Evolutionary conservation across 2,113 vertebrate species (phyloP).

Genomic region (Glareola pratincola): DNA sequence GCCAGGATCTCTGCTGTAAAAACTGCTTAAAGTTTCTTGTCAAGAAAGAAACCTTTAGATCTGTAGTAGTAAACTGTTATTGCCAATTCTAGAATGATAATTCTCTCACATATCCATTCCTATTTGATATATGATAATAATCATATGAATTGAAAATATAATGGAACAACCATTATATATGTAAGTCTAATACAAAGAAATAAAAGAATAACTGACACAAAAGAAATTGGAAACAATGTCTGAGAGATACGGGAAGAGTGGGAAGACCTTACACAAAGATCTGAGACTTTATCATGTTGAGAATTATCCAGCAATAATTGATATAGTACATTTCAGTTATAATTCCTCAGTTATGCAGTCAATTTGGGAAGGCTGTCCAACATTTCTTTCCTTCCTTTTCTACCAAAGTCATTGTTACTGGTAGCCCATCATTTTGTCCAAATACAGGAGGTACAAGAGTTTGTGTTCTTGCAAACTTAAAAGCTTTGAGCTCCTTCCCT

Average conservation of each 20-base stretch:
- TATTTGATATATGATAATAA: not conserved
- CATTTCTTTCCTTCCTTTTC: not conserved
- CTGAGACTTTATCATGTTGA: not conserved
- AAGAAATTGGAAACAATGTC: not conserved
- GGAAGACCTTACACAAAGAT: not conserved
- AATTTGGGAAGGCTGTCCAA: accelerated
- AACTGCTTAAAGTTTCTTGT: not conserved
- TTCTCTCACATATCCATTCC: not conserved
- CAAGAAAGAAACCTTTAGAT: not conserved
- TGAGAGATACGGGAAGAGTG: not conserved
- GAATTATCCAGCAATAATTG: not conserved
- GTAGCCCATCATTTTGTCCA: not conserved
- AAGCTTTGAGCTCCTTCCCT: not conserved
- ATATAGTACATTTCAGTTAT: not conserved
- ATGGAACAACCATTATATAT: not conserved
- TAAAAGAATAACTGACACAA: not conserved
- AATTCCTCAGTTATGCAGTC: not conserved
- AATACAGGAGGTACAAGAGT: not conserved
- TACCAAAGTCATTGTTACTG: not conserved
- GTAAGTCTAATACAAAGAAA: not conserved
- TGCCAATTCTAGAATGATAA: not conserved
- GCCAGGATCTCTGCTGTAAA: not conserved
- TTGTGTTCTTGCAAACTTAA: not conserved
- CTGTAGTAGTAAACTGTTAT: not conserved
- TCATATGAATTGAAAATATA: not conserved